Conservation (phyloP, 2,797 vertebrate species). For the Linurgus olivaceus region DNA sequence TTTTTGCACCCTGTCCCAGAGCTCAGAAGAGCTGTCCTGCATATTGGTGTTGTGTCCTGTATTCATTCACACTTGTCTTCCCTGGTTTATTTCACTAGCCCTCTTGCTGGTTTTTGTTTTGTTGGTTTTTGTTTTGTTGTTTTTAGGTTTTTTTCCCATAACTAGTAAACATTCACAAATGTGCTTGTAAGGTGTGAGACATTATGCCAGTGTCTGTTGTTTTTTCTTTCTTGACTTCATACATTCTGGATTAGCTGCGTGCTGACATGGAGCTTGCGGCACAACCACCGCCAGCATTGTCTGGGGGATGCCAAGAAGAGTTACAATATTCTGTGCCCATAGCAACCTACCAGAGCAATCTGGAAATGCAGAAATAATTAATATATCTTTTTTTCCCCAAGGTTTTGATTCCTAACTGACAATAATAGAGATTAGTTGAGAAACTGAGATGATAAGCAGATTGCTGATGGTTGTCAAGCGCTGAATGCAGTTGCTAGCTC, state of each 20-base stretch:
- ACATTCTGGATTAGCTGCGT: neutral
- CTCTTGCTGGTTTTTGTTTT: neutral
- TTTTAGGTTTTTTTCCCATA: neutral
- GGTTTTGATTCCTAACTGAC: neutral
- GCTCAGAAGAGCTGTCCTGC: neutral
- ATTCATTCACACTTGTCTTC: neutral
- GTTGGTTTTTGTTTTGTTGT: neutral
- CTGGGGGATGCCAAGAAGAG: neutral
- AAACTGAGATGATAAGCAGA: neutral
- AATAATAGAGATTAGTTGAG: neutral
- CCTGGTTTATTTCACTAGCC: neutral
- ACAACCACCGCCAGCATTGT: neutral
- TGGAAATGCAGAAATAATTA: neutral
- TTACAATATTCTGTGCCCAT: neutral
- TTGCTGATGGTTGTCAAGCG: neutral
- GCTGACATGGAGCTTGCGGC: neutral
- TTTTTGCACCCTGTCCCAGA: neutral
- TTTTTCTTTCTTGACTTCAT: neutral
- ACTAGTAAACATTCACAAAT: neutral
- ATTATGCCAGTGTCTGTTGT: neutral
- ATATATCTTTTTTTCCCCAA: neutral
- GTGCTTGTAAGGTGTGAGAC: neutral
- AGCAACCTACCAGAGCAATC: neutral
- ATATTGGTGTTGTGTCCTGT: rapidly evolving
- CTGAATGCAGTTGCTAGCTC: neutral